phyloP scores from a whole-genome alignment of 2,797 vertebrate species.

The Melanotaenia maccullochi region DNA sequence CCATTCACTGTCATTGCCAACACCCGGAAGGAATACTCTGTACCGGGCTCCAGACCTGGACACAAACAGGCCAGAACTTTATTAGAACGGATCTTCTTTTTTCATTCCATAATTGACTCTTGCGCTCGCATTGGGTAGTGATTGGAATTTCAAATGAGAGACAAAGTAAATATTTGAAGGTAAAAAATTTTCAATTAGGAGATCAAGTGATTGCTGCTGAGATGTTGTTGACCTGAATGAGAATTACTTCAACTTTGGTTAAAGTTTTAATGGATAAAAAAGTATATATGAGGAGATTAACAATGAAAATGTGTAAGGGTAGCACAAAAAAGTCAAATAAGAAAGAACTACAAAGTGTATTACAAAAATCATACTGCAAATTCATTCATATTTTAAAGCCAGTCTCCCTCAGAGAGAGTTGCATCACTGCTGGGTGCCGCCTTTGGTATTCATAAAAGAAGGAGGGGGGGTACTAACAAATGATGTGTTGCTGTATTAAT shows the following conservation, averaged over 20 bases:
- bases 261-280: conserved; percentile 9
- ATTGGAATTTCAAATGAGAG: conserved; percentile 19
- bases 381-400: conserved; percentile 43
- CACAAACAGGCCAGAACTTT: conserved; percentile 14
- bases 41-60: conserved; percentile 92
- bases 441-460: conserved; percentile 55
- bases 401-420: conserved; percentile 33
- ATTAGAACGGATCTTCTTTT: conserved; percentile 10
- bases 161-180: conserved; percentile 52
- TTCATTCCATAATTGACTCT: conserved; percentile 9
- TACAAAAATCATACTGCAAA: conserved; percentile 4
- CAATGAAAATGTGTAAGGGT: conserved; percentile 4
- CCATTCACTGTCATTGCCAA: conserved; percentile 93
- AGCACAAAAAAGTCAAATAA: conserved; percentile 3
- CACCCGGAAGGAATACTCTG: conserved; percentile 93
- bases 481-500: conserved; percentile 68
- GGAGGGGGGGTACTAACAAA: conserved; percentile 71
- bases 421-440: conserved; percentile 50
- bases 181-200: conserved; percentile 51
- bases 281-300: not conserved
- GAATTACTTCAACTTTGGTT: conserved; percentile 30
- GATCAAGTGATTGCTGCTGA: conserved; percentile 31
- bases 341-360: not conserved
- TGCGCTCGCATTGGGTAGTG: conserved; percentile 24
- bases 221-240: conserved; percentile 7